phyloP scores from a whole-genome alignment of 2,113 vertebrate genomes.

The Siniperca chuatsi region DNA sequence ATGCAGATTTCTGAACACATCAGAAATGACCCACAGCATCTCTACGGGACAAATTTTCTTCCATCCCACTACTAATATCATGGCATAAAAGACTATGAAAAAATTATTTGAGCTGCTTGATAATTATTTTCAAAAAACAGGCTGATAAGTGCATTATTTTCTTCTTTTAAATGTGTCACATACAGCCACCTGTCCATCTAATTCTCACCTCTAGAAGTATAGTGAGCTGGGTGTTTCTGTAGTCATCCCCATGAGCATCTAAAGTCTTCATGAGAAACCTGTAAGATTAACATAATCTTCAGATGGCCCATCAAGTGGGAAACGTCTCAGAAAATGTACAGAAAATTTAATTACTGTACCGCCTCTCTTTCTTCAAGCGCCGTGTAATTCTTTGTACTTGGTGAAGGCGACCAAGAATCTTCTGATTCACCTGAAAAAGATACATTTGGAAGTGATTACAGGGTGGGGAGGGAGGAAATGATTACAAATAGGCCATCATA shows the following conservation, averaged over 20 bases:
- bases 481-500: neutral
- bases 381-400: conserved; percentile 90
- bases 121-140: neutral
- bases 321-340: neutral
- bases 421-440: conserved; percentile 88
- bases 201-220: conserved; percentile 88
- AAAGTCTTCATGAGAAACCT: conserved; percentile 93
- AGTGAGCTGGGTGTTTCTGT: conserved; percentile 88
- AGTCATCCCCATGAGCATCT: conserved; percentile 90
- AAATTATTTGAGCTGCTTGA: neutral
- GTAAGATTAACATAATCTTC: conserved; percentile 21
- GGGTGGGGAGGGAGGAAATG: neutral
- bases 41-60: too few relatives aligned
- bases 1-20: too few relatives aligned
- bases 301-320: neutral
- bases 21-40: too few relatives aligned
- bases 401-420: conserved; percentile 90
- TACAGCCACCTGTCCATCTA: neutral
- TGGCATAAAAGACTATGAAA: neutral
- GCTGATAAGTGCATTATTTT: neutral
- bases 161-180: neutral
- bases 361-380: conserved; percentile 89
- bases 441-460: neutral
- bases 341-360: conserved; percentile 72
- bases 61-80: too few relatives aligned